Evolutionary conservation across 2,113 vertebrate genomes (phyloP).

Genomic region (Plecotus auritus): DNA sequence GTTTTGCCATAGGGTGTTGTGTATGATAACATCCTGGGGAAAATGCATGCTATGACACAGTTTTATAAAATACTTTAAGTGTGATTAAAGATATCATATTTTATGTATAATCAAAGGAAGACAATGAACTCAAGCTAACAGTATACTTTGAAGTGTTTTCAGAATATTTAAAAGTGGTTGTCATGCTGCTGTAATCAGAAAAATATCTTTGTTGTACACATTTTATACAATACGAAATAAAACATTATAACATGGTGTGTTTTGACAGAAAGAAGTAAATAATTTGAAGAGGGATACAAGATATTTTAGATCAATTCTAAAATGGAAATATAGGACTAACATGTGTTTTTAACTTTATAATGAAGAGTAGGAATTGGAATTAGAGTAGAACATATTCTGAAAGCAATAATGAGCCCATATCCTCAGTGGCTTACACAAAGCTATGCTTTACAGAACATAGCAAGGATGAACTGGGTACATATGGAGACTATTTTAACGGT

Average conservation of each 20-base stretch:
- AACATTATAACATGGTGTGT: not conserved
- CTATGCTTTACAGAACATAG: not conserved
- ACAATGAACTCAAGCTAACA: not conserved
- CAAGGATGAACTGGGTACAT: slow-evolving; percentile 9
- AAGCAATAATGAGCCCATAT: not conserved
- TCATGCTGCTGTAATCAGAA: not conserved
- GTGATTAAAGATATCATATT: not conserved
- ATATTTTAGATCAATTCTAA: not conserved
- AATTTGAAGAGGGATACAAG: not conserved
- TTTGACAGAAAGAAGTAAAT: not conserved
- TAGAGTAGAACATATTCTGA: not conserved
- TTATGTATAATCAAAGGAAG: not conserved
- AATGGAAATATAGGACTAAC: not conserved
- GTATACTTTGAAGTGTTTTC: not conserved
- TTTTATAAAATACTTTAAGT: not conserved
- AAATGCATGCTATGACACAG: not conserved
- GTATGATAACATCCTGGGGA: not conserved
- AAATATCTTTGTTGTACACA: not conserved
- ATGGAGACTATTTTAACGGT: slow-evolving; percentile 48
- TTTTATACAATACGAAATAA: slow-evolving; percentile 16
- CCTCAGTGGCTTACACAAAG: not conserved
- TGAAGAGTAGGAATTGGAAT: not conserved
- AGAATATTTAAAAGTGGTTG: not conserved
- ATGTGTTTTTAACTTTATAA: not conserved
- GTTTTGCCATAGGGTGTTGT: not conserved